Conservation (phyloP, 2,113 vertebrate species). For the Orcinus orca region DNA sequence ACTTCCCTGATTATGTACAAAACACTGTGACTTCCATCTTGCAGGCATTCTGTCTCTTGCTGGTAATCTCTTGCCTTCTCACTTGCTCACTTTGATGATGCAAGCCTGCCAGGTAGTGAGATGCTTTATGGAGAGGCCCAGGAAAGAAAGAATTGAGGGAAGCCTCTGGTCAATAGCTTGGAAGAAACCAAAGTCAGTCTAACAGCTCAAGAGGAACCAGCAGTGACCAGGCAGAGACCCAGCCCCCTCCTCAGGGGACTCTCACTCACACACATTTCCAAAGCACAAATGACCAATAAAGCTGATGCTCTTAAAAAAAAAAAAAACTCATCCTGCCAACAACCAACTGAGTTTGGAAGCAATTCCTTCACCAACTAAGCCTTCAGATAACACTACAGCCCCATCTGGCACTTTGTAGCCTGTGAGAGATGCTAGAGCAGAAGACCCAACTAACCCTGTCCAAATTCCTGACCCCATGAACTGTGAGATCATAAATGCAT, state of each 20-base stretch:
- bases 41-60: neutral
- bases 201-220: neutral
- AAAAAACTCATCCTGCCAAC: neutral
- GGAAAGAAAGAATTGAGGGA: neutral
- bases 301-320: too few relatives aligned
- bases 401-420: neutral
- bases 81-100: neutral
- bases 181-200: neutral
- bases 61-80: neutral
- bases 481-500: neutral
- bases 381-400: neutral
- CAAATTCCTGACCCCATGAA: neutral
- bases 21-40: neutral
- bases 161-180: neutral
- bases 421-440: neutral
- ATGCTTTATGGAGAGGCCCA: neutral
- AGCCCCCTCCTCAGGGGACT: too few relatives aligned
- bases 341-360: neutral
- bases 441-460: neutral
- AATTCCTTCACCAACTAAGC: neutral
- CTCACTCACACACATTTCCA: too few relatives aligned
- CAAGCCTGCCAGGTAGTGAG: neutral
- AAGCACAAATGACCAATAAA: too few relatives aligned
- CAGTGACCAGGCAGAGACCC: too few relatives aligned
- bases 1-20: neutral